These are phyloP conservation scores for Dreissena polymorpha DNA, from an alignment of 1,140 invertebrate species.

Conservation along the genomic window DNA sequence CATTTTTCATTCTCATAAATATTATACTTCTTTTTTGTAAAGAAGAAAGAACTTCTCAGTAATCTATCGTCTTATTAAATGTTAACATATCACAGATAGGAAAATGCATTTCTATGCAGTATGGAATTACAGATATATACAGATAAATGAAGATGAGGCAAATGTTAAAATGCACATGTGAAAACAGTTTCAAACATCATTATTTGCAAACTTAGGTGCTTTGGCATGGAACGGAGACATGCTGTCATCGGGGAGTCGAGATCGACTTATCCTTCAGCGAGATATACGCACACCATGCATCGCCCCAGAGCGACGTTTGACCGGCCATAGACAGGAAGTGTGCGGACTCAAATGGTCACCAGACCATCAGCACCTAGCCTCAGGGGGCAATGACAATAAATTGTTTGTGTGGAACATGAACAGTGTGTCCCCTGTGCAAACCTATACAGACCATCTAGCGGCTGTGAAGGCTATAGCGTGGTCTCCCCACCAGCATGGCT, in stretches of 20 bases:
- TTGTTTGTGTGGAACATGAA: slow-evolving; percentile 99
- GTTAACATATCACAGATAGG: too few species aligned
- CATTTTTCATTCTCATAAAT: too few species aligned
- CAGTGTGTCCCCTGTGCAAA: slow-evolving; percentile 84
- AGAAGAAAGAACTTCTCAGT: too few species aligned
- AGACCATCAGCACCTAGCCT: slow-evolving; percentile 98
- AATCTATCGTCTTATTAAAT: too few species aligned
- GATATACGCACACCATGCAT: slow-evolving; percentile 94
- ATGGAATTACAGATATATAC: too few species aligned
- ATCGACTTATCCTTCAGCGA: slow-evolving; percentile 95
- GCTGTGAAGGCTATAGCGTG: slow-evolving; percentile 99
- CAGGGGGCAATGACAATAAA: slow-evolving; percentile 99
- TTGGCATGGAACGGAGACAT: slow-evolving; percentile 99
- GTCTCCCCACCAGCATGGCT: slow-evolving; percentile 99
- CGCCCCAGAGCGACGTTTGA: slow-evolving; percentile 82
- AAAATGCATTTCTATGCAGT: too few species aligned
- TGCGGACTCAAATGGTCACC: slow-evolving; percentile 99
- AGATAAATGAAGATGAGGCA: background rate
- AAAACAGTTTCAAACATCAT: background rate
- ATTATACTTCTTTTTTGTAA: background rate
- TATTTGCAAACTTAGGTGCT: slow-evolving; percentile 84
- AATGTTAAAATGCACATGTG: background rate
- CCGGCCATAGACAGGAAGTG: slow-evolving; percentile 97
- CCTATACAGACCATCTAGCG: slow-evolving; percentile 98
- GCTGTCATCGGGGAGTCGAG: slow-evolving; percentile 96